Base-by-base conservation (phyloP, 2,113 vertebrate species). In the Trematomus loennbergii region DNA sequence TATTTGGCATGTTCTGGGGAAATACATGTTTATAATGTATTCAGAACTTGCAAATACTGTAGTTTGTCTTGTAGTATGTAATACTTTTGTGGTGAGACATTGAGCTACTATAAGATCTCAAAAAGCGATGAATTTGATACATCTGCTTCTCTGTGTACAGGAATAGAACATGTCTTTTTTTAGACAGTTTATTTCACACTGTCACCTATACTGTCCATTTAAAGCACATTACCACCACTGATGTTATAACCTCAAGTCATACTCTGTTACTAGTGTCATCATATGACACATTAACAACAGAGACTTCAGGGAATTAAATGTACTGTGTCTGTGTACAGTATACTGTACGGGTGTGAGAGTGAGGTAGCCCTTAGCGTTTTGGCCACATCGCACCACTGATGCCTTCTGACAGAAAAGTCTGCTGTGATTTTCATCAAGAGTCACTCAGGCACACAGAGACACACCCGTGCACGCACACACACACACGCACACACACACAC, bases 371-470 rank as follows among this genome's bases (percentile, higher is more conserved):
- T 63, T 36, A 79, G 85, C 65, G 11, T 64, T 86, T 52, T 72
- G 69, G 70, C 62, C 64, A 46, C 79, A 66, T 12, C 22, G 54
- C 40, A 29, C 49, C 73, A 36, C 82, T 90, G 86, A 92, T 87
- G 63, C 54, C 64, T 82, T 69, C 55, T 87, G 85, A 90, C 87
- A 88, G 81, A 78, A 67, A 82, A 67, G 83, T 86, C 88, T 79
- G 71, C 59, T 13, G 3, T 69, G 63, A 83, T 90, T 91, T 85
- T 10, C 75, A 78, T 89, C 81, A 89, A 59, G 54, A 69, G 22
- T 74, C 54, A 11, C 50, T 70, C n/a, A 40, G 2, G 25, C 69
- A 22, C 49, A 52, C 33, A 0, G 3, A 61, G 7, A 54, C 64
- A 65, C 59, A 40, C n/a, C n/a, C n/a, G n/a, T n/a, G n/a, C n/a